These are phyloP conservation scores for Molorchus minor DNA, from an alignment of 2,888 invertebrate species.

Conservation along the genomic window DNA sequence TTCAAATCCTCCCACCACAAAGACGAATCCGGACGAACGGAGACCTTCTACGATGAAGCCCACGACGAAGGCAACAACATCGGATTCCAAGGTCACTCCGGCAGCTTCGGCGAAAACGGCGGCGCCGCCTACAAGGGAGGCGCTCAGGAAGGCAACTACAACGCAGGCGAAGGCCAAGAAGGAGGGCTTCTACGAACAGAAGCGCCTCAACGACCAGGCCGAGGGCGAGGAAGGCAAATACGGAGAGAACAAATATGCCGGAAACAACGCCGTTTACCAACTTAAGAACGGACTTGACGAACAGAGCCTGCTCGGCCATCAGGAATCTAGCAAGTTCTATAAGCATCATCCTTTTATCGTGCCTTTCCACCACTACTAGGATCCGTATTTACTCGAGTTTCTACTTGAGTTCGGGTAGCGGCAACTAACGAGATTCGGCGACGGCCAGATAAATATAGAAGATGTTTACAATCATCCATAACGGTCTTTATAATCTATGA, in stretches of 20 bases:
- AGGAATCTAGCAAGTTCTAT: slow-evolving; percentile 67
- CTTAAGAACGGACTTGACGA: slow-evolving; percentile 70
- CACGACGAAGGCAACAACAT: slow-evolving; percentile 71
- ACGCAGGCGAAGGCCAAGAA: slow-evolving; percentile 68
- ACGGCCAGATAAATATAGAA: too few species aligned
- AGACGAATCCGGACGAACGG: slow-evolving; percentile 72
- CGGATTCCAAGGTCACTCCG: slow-evolving; percentile 66
- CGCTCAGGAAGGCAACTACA: slow-evolving; percentile 68
- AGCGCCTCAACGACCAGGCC: slow-evolving; percentile 68
- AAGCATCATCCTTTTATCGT: slow-evolving; percentile 67
- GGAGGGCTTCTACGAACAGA: slow-evolving; percentile 67
- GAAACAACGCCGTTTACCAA: slow-evolving; percentile 67
- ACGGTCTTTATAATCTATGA: too few species aligned
- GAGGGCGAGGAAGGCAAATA: slow-evolving; percentile 71
- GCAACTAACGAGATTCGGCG: too few species aligned
- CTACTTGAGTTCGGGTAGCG: too few species aligned
- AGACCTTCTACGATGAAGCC: slow-evolving; percentile 72
- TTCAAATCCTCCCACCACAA: slow-evolving; percentile 73
- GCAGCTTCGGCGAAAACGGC: slow-evolving; percentile 68
- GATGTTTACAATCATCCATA: too few species aligned
- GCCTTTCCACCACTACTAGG: slow-evolving; percentile 60
- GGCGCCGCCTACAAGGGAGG: slow-evolving; percentile 69
- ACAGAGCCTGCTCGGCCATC: slow-evolving; percentile 70
- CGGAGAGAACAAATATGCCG: slow-evolving; percentile 69
- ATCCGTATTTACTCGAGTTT: background rate